These are phyloP conservation scores for Minunthozetes semirufus DNA, from an alignment of 2,888 invertebrate species.

Conservation along the genomic window DNA sequence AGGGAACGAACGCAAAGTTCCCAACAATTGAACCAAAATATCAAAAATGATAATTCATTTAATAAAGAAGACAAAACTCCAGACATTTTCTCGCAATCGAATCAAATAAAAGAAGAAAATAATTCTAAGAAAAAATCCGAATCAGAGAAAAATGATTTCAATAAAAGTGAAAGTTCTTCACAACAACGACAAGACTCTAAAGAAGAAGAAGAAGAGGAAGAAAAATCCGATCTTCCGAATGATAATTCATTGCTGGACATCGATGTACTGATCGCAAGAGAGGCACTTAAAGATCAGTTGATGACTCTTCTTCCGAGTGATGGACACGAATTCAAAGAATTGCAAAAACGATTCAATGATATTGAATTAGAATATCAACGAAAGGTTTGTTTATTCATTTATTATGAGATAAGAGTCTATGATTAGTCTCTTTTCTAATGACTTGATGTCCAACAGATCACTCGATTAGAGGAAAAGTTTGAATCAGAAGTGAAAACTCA, in stretches of 20 bases:
- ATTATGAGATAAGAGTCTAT: too few relatives aligned
- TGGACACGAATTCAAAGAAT: background rate
- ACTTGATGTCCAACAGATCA: slow-evolving; percentile 1
- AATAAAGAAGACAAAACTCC: background rate
- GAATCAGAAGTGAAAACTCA: slow-evolving; percentile 68
- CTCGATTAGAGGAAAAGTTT: slow-evolving; percentile 41
- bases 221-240: background rate
- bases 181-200: background rate
- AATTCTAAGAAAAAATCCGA: background rate
- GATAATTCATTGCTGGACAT: slow-evolving; percentile 1
- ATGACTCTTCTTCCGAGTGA: background rate
- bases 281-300: background rate
- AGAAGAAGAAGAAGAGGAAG: too few relatives aligned
- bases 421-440: background rate
- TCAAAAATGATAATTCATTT: background rate
- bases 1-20: slow-evolving; percentile 35
- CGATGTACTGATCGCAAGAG: background rate
- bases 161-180: background rate
- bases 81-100: background rate
- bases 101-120: background rate
- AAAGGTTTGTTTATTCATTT: slow-evolving; percentile 19
- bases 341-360: slow-evolving; percentile 16
- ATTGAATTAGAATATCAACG: slow-evolving; percentile 21
- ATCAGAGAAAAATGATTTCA: background rate
- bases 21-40: background rate